Conservation (phyloP, 2,888 invertebrate species). For the Dromius quadrimaculatus region DNA sequence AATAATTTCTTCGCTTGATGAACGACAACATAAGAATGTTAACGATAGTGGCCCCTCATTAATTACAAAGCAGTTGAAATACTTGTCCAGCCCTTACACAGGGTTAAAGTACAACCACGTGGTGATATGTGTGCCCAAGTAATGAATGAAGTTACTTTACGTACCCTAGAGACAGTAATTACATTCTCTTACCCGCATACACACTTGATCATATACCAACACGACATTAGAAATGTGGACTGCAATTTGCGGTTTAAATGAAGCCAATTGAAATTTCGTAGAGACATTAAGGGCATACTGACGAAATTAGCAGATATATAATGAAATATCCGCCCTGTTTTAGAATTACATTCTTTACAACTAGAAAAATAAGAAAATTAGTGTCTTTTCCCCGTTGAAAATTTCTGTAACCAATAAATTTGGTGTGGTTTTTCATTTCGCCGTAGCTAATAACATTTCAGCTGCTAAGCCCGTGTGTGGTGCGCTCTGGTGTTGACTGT, state of each 20-base stretch:
- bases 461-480: conserved; percentile 8
- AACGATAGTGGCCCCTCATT: conserved; percentile 63
- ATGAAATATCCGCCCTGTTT: too few relatives aligned
- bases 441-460: not conserved
- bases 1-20: too few relatives aligned
- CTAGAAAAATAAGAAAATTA: too few relatives aligned
- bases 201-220: not conserved
- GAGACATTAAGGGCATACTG: too few relatives aligned
- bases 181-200: conserved; percentile 13
- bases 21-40: conserved; percentile 65
- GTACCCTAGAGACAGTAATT: conserved; percentile 55
- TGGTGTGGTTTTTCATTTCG: too few relatives aligned
- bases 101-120: conserved; percentile 54
- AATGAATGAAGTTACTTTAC: conserved; percentile 61
- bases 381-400: too few relatives aligned
- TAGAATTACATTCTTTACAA: too few relatives aligned
- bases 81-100: conserved; percentile 57
- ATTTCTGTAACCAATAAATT: too few relatives aligned
- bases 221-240: not conserved
- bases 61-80: conserved; percentile 63
- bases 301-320: too few relatives aligned
- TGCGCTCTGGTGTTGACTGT: conserved; percentile 50
- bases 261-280: too few relatives aligned
- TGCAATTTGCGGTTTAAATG: too few relatives aligned
- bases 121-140: conserved; percentile 58